Percentiles rank a stretch among this genome's conserved stretches.
phyloP scores from a whole-genome alignment of 2,888 invertebrate species.

The Acrocyrtus sp. region DNA sequence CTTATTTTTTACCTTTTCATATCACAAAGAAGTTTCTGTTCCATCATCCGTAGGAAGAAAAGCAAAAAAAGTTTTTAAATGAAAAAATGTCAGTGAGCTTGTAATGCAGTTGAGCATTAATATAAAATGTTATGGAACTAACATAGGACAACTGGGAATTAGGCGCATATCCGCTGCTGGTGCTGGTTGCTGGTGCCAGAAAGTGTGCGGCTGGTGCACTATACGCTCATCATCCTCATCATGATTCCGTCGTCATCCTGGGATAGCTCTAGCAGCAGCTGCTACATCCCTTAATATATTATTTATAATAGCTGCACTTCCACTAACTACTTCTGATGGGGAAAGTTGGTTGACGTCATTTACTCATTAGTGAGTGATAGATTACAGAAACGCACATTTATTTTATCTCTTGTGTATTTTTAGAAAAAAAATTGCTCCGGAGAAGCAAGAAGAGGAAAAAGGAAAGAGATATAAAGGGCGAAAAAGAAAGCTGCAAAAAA shows the following conservation, averaged over 20 bases:
- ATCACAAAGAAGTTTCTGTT: background rate
- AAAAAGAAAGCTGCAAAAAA: too few relatives aligned
- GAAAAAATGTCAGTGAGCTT: background rate
- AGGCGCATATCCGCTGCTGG: too few relatives aligned
- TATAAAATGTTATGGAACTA: slow-evolving; percentile 4
- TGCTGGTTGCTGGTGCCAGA: too few relatives aligned
- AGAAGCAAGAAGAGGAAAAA: background rate
- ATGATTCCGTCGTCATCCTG: background rate
- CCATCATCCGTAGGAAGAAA: background rate
- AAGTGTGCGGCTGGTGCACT: slow-evolving; percentile 9
- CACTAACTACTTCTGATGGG: background rate
- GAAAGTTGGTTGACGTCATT: slow-evolving; percentile 40
- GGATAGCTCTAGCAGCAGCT: slow-evolving; percentile 6
- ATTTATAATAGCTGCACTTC: background rate
- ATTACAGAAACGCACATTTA: slow-evolving; percentile 12
- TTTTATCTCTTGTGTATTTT: background rate
- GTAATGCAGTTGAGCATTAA: slow-evolving; percentile 7
- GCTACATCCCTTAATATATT: slow-evolving; percentile 3
- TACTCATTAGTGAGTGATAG: slow-evolving; percentile 35
- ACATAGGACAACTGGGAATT: too few relatives aligned
- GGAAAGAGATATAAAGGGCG: background rate
- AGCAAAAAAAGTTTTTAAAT: background rate
- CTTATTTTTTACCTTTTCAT: background rate
- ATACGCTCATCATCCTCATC: slow-evolving; percentile 1
- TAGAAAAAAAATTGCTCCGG: background rate